Evolutionary conservation across 2,888 invertebrate genomes (phyloP), one percentile per base, ranked within the genome.

Genomic region (Gymnosoma rotundatum): DNA sequence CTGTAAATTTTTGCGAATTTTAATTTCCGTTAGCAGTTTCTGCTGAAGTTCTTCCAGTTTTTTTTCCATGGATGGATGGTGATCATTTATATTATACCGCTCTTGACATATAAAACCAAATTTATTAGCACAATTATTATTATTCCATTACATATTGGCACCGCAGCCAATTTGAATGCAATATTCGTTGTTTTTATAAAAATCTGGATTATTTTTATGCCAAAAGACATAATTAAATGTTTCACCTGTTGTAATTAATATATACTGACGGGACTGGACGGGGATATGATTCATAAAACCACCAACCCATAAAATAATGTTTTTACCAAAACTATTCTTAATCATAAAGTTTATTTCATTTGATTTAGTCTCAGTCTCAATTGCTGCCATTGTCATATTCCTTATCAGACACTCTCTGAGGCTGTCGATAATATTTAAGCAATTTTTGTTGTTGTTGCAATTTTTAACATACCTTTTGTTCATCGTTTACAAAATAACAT

Each of bases 71-170:
- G 16, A 8, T 14, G 3, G 7, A 0, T 56, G 9, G 21, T 56
- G 12, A 5, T 32, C 25, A 32, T 32, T 32, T 32, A 2, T 32
- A 5, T 32, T 32, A 32, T 32, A 8, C 8, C 8, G 5, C 38
- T 38, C 9, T 56, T 32, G 25, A 58, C 58, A 58, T 10, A 58
- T 36, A n/a, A 58, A 58, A 58, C 58, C 58, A 36, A 32, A 58
- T 36, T 58, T 36, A 4, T 16, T 36, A 9, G 16, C 58, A n/a
- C 58, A 58, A 7, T n/a, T 21, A 58, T 58, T 36, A 58, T 58
- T 32, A 18, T 58, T 58, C 58, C 58, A 58, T 36, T 58, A 32
- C 58, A 58, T 58, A 10, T 58, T 36, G 9, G 38, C 38, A 38
- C 38, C 32, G 2, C 32, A 32, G 9, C 58, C 58, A 36, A 58